Percentiles rank a stretch among this genome's conserved stretches.
phyloP scores from a whole-genome alignment of 1,140 invertebrate genomes.

The Lordiphosa clarofinis region DNA sequence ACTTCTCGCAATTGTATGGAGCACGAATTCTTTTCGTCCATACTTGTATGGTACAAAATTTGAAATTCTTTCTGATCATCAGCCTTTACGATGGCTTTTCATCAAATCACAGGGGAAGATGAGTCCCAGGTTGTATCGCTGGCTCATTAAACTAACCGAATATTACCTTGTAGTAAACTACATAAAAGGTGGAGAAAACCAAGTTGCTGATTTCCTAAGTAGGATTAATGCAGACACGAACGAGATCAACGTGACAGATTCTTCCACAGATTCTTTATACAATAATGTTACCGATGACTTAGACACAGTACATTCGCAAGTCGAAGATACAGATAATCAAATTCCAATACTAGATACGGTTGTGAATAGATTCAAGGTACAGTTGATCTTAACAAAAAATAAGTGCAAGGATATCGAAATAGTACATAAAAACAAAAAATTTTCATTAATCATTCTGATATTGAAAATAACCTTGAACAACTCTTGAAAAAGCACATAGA shows the following conservation, averaged over 20 bases:
- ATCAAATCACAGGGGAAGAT: too few species aligned
- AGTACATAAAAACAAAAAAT: too few species aligned
- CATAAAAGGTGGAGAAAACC: conserved; percentile 59
- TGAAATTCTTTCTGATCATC: too few species aligned
- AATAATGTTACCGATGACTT: too few species aligned
- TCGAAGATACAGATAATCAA: too few species aligned
- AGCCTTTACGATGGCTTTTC: too few species aligned
- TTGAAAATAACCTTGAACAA: background rate
- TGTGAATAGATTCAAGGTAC: too few species aligned
- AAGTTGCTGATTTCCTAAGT: conserved; percentile 17
- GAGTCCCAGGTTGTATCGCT: too few species aligned
- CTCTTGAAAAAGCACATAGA: background rate
- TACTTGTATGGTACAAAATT: conserved; percentile 81
- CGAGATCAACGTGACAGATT: background rate
- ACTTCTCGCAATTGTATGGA: conserved; percentile 78
- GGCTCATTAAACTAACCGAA: conserved; percentile 78
- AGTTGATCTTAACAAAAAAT: too few species aligned
- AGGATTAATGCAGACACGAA: conserved; percentile 1
- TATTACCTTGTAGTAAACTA: conserved; percentile 80
- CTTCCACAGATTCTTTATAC: background rate
- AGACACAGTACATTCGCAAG: too few species aligned
- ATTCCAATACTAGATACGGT: too few species aligned
- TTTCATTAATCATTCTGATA: background rate
- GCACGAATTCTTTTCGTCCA: conserved; percentile 79
- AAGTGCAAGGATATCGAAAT: too few species aligned